phyloP scores from a whole-genome alignment of 2,113 vertebrate genomes.

The Spheniscus mendiculus region DNA sequence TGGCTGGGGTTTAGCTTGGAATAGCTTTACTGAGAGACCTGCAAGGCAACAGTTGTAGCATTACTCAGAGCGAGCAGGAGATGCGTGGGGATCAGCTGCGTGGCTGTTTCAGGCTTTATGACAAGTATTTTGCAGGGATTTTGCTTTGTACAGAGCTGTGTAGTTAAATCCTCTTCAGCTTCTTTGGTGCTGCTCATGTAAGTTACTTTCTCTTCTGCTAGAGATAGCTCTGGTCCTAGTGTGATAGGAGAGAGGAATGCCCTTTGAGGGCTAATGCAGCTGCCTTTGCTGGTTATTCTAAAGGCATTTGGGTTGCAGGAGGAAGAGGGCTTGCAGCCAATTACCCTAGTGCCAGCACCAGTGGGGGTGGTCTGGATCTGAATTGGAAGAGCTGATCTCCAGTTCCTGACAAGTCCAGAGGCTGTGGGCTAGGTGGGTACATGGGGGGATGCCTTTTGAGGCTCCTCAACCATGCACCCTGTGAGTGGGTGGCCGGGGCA shows the following conservation, averaged over 20 bases:
- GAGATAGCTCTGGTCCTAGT: neutral
- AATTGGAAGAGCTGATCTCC: neutral
- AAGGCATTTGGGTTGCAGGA: neutral
- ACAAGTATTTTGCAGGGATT: neutral
- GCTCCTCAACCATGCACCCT: neutral
- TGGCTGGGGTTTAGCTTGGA: neutral
- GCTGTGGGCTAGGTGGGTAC: neutral
- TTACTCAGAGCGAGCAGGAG: neutral
- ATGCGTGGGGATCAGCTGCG: neutral
- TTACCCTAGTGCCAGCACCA: neutral
- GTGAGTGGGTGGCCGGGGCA: neutral
- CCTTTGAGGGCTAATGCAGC: neutral
- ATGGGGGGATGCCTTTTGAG: neutral
- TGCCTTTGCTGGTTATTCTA: neutral
- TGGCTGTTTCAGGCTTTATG: neutral
- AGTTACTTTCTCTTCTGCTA: neutral
- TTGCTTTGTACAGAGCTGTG: neutral
- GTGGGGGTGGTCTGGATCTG: neutral
- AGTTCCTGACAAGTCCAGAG: neutral
- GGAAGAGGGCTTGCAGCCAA: neutral
- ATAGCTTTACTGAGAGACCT: neutral
- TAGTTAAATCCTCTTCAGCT: conserved; percentile 10
- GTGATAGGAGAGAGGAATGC: neutral
- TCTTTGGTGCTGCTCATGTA: neutral
- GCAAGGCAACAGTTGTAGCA: neutral